Evolutionary conservation across 2,888 invertebrate genomes (phyloP), one percentile per base, ranked within the genome.

Genomic region (Phengaris arion): DNA sequence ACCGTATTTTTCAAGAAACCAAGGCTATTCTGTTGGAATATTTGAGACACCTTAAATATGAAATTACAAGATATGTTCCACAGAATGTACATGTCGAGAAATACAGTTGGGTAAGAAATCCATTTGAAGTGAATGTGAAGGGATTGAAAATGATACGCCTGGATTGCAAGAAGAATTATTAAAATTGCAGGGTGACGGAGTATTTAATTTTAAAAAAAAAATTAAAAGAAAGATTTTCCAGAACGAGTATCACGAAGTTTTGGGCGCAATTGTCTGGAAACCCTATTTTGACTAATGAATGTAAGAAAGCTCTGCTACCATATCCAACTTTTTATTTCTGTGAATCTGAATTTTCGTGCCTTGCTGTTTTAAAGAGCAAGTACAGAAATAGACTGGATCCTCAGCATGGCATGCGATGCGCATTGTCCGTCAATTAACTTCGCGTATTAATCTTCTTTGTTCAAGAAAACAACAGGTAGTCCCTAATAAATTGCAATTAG

Each of bases 361-460:
- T 48, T 7, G 48, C 48, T 48, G 48, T 48, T 35, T 68, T 68
- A 12, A 69, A 69, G 45, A 69, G n/a, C 48, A 69, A 69, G 48
- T 69, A 69, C 13, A 69, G 69, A 69, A 69, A 69, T 69, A 69
- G 48, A 48, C 69, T 69, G 69, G 69, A 69, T 48, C 69, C 69
- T 69, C 48, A 69, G 69, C 69, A 69, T 69, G 48, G 45, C 45
- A 45, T 69, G 48, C 13, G 69, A 45, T 69, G 69, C 45, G 69
- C 69, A 69, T 13, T 69, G n/a, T 69, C 69, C 13, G 45, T 3
- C 1, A 68, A 68, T 68, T 68, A 68, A 68, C 68, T 68, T 45
- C 68, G 45, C 68, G 68, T 45, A 35, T 68, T 35, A 68, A 68
- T 68, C 46, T 68, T 48, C 48, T 48, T 4, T 48, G 35, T 5